Conservation (phyloP, 2,797 vertebrate genomes). For the Crocodylus rhombifer region DNA sequence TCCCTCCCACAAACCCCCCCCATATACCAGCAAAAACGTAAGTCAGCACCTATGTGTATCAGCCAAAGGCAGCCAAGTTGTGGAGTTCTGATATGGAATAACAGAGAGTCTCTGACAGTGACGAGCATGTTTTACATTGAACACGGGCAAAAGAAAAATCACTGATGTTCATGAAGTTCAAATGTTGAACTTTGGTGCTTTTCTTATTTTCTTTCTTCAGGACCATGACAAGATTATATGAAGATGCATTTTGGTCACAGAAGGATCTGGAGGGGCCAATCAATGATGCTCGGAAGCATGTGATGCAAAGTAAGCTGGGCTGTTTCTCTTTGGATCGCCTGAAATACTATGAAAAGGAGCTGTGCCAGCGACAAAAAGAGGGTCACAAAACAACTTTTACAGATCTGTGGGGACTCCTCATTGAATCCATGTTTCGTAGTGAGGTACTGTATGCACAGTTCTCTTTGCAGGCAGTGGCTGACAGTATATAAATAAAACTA, state of each 20-base stretch:
- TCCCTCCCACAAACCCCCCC: too few relatives aligned
- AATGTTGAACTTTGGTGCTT: background rate
- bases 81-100: too few relatives aligned
- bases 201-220: slow-evolving; percentile 53
- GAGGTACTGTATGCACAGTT: slow-evolving; percentile 69
- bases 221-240: slow-evolving; percentile 82
- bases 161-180: background rate
- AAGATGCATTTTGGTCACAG: slow-evolving; percentile 80
- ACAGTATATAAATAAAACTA: background rate
- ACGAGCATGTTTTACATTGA: background rate
- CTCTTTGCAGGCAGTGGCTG: background rate
- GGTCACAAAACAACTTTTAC: slow-evolving; percentile 72
- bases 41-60: too few relatives aligned
- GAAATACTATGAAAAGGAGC: slow-evolving; percentile 77
- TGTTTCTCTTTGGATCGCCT: slow-evolving; percentile 72
- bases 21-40: too few relatives aligned
- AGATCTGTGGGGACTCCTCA: slow-evolving; percentile 83
- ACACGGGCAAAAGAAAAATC: accelerated
- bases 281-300: slow-evolving; percentile 35
- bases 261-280: slow-evolving; percentile 68
- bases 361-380: slow-evolving; percentile 63
- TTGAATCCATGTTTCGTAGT: slow-evolving; percentile 79
- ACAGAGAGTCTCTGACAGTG: too few relatives aligned
- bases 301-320: slow-evolving; percentile 74
- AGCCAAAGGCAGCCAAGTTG: too few relatives aligned